Percentiles rank a stretch among this genome's conserved stretches.
phyloP scores from a whole-genome alignment of 2,797 vertebrate genomes.

The Pseudochaenichthys georgianus region DNA sequence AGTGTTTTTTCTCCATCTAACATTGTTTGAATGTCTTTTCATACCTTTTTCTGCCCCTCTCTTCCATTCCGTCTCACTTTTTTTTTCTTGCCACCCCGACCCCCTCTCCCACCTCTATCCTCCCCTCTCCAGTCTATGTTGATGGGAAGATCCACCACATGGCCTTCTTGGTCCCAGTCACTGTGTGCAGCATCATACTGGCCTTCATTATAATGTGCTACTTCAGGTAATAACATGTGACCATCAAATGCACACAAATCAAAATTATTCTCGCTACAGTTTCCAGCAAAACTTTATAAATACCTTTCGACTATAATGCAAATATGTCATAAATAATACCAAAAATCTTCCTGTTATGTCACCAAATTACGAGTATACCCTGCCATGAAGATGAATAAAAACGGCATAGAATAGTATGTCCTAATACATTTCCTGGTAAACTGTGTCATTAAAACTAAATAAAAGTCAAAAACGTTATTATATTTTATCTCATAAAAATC shows the following conservation, averaged over 20 bases:
- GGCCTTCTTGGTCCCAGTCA: constrained; percentile 92
- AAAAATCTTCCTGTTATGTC: too few relatives aligned
- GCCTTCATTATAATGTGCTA: constrained; percentile 91
- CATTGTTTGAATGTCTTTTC: not conserved
- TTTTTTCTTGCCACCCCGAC: not conserved
- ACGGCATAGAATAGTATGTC: too few relatives aligned
- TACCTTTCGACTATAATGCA: too few relatives aligned
- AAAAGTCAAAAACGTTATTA: too few relatives aligned
- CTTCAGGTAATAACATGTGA: constrained; percentile 87
- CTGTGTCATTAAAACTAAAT: too few relatives aligned
- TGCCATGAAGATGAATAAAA: too few relatives aligned
- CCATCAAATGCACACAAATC: not conserved
- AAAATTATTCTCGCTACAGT: not conserved
- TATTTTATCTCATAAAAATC: too few relatives aligned
- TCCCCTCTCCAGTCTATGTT: constrained; percentile 84
- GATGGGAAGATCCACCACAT: constrained; percentile 92
- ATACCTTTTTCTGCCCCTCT: not conserved
- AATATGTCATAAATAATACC: too few relatives aligned
- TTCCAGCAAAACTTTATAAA: not conserved
- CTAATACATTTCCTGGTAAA: too few relatives aligned
- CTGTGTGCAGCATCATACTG: constrained; percentile 91
- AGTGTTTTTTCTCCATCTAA: not conserved
- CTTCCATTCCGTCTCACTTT: not conserved
- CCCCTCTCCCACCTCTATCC: not conserved
- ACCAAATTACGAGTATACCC: too few relatives aligned